These are phyloP conservation scores for Trichogramma evanescens DNA, from an alignment of 2,888 invertebrate species.

Conservation along the genomic window DNA sequence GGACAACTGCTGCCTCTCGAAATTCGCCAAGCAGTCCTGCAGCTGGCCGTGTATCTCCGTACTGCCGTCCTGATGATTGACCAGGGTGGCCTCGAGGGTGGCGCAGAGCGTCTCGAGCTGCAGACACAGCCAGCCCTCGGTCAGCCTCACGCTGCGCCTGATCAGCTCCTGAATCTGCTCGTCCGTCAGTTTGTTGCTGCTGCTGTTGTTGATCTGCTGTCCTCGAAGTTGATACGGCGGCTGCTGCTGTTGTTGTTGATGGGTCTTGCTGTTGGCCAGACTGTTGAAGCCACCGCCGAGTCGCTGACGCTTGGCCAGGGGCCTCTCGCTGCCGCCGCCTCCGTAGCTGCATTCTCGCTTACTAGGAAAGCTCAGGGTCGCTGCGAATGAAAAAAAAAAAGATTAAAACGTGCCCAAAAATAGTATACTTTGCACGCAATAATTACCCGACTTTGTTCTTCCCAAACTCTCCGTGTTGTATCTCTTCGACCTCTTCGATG, in stretches of 20 bases:
- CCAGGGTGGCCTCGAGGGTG: constrained; percentile 6
- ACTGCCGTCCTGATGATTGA: constrained; percentile 1
- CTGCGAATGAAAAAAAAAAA: too few species aligned
- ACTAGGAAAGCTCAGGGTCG: too few species aligned
- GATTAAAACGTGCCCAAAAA: too few species aligned
- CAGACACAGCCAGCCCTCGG: constrained; percentile 36
- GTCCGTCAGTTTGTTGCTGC: constrained; percentile 27
- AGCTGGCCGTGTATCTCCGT: background rate
- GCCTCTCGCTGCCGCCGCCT: constrained; percentile 30
- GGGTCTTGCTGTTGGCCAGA: too few species aligned
- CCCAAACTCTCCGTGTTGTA: background rate
- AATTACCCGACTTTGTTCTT: constrained; percentile 7
- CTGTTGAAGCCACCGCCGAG: constrained; percentile 8
- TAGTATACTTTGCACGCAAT: background rate
- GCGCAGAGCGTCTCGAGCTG: constrained; percentile 28
- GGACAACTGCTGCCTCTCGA: background rate
- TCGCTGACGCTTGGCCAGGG: constrained; percentile 31
- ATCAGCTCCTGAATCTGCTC: constrained; percentile 32
- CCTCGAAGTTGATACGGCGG: background rate
- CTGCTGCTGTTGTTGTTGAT: too few species aligned
- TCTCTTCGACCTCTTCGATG: background rate
- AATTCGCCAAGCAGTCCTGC: constrained; percentile 1
- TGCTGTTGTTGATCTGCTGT: background rate
- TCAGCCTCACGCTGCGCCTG: constrained; percentile 27
- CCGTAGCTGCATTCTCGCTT: background rate